Evolutionary conservation across 2,113 vertebrate species (phyloP).

Genomic region (Girardinichthys multiradiatus): DNA sequence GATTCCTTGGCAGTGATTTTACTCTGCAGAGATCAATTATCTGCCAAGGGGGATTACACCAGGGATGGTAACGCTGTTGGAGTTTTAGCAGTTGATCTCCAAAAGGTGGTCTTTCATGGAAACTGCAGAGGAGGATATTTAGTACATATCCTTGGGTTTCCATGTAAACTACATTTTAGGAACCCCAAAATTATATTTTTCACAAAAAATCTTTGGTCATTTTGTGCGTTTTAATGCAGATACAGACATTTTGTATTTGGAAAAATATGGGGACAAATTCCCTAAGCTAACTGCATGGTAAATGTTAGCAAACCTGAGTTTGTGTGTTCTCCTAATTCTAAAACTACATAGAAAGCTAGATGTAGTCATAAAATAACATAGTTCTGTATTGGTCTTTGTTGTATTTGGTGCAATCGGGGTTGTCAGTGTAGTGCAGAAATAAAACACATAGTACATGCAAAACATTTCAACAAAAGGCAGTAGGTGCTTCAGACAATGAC

Average conservation of each 20-base stretch:
- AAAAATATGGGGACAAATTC: no score
- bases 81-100: constrained; percentile 54
- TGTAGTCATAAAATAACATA: no score
- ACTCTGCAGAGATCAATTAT: constrained; percentile 61
- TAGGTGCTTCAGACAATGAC: no score
- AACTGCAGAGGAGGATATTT: constrained; percentile 20
- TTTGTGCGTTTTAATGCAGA: background rate
- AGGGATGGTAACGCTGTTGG: constrained; percentile 47
- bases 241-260: background rate
- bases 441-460: no score
- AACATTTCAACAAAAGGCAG: no score
- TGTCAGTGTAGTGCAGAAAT: no score
- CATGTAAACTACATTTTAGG: background rate
- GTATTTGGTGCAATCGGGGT: no score
- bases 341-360: no score
- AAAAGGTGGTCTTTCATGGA: constrained; percentile 37
- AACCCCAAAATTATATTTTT: background rate
- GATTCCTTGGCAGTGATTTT: constrained; percentile 59
- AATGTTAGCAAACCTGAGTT: no score
- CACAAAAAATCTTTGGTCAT: background rate
- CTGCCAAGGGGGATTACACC: constrained; percentile 64
- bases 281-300: no score
- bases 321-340: no score
- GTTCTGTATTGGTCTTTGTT: no score
- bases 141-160: background rate